Conservation (phyloP, 2,888 invertebrate genomes). For the Fragum sueziense region DNA sequence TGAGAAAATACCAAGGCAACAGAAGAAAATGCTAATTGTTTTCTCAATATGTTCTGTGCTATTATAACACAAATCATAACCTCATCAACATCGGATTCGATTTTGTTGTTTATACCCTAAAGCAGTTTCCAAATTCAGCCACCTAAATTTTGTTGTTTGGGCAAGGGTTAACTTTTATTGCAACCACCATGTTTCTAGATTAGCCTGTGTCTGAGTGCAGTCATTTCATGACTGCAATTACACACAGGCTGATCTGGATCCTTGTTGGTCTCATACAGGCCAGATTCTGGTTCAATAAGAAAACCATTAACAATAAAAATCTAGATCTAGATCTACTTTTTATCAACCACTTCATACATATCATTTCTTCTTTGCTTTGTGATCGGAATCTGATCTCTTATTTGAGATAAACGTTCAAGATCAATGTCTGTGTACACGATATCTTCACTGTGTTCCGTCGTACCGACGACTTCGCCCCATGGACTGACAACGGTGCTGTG, state of each 20-base stretch:
- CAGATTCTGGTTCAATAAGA: background rate
- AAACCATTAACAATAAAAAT: background rate
- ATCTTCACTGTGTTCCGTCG: constrained; percentile 88
- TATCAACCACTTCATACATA: constrained; percentile 84
- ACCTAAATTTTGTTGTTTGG: background rate
- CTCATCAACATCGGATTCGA: background rate
- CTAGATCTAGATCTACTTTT: background rate
- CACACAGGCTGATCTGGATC: background rate
- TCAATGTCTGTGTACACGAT: constrained; percentile 90
- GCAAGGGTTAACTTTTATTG: background rate
- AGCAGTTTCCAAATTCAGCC: background rate
- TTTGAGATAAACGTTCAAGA: constrained; percentile 88
- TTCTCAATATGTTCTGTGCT: background rate
- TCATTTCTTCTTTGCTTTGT: constrained; percentile 89
- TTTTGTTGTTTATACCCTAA: background rate
- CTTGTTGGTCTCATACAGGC: background rate
- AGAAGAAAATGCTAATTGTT: constrained; percentile 5
- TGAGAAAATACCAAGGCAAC: background rate
- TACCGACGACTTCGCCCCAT: constrained; percentile 88
- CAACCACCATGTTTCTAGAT: background rate
- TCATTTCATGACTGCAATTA: background rate
- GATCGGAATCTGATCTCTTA: constrained; percentile 93
- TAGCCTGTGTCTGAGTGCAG: background rate
- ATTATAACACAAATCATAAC: background rate
- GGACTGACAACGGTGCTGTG: constrained; percentile 93